A percentile compares a stretch with the other conserved stretches of the same genome.
These are phyloP conservation scores for Catostomus latipinnis DNA, from an alignment of 2,797 vertebrate species.

Conservation along the genomic window DNA sequence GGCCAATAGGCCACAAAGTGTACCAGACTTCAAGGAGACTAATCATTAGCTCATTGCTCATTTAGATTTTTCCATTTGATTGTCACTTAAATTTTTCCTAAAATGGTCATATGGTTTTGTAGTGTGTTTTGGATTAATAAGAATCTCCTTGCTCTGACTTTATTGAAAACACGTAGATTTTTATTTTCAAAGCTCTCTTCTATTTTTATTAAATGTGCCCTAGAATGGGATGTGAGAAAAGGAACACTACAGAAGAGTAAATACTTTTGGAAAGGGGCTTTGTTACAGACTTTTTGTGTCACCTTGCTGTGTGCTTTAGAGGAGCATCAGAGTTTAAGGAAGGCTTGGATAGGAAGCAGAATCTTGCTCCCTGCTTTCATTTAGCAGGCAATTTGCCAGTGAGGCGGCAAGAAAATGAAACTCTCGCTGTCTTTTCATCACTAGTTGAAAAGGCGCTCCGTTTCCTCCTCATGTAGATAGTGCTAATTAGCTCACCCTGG, in stretches of 20 bases:
- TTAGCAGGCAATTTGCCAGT: conserved; percentile 63
- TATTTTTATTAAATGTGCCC: conserved; percentile 44
- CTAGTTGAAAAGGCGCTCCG: conserved; percentile 67
- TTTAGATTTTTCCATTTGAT: not conserved
- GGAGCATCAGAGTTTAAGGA: conserved; percentile 60
- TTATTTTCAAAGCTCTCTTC: conserved; percentile 41
- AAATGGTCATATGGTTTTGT: conserved; percentile 20
- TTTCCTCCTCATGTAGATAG: conserved; percentile 72
- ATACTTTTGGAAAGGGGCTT: conserved; percentile 50
- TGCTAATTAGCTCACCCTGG: conserved; percentile 77
- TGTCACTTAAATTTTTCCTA: not conserved
- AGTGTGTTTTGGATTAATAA: not conserved
- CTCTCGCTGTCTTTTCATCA: conserved; percentile 71
- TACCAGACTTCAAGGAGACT: not conserved
- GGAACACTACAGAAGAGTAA: conserved; percentile 48
- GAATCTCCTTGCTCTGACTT: conserved; percentile 29
- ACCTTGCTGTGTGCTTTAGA: conserved; percentile 57
- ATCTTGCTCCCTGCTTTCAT: conserved; percentile 57
- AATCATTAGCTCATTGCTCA: not conserved
- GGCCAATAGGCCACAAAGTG: not conserved
- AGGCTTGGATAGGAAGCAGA: conserved; percentile 52
- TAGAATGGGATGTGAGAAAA: conserved; percentile 29
- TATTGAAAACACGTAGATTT: conserved; percentile 1
- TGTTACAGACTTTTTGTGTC: conserved; percentile 52
- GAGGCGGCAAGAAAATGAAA: conserved; percentile 56